These are phyloP conservation scores for Pinna nobilis DNA, from an alignment of 1,140 invertebrate genomes.

Conservation along the genomic window DNA sequence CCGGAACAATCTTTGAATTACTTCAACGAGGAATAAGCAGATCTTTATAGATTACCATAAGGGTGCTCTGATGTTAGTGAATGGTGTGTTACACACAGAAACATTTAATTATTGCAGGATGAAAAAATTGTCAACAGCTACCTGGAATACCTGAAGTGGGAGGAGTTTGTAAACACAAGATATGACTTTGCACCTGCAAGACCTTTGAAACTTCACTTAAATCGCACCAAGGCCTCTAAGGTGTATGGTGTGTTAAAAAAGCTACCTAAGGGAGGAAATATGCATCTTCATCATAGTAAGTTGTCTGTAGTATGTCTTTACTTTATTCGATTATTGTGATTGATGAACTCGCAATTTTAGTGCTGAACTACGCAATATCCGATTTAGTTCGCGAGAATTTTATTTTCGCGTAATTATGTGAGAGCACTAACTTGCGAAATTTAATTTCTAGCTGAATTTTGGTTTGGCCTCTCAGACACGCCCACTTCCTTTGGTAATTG, in stretches of 20 bases:
- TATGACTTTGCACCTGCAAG: conserved; percentile 33
- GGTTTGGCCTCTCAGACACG: not conserved
- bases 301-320: not conserved
- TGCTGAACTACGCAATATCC: not conserved
- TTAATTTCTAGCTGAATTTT: not conserved
- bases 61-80: not conserved
- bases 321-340: not conserved
- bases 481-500: not conserved
- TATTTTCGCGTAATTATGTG: too few relatives aligned
- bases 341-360: not conserved
- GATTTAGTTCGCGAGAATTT: too few relatives aligned
- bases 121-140: conserved; percentile 44
- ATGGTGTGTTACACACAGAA: not conserved
- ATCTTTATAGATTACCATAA: too few relatives aligned
- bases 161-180: conserved; percentile 33
- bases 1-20: too few relatives aligned
- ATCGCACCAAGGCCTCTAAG: conserved; percentile 11
- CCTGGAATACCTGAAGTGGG: conserved; percentile 41
- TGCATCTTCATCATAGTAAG: conserved; percentile 46
- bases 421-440: too few relatives aligned
- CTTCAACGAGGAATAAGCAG: too few relatives aligned
- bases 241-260: conserved; percentile 39
- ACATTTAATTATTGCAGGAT: conserved; percentile 17
- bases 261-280: conserved; percentile 45
- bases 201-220: conserved; percentile 21